These are phyloP conservation scores for Lepidocolaptes lacrymiger DNA, from an alignment of 2,797 vertebrate species.

Conservation along the genomic window DNA sequence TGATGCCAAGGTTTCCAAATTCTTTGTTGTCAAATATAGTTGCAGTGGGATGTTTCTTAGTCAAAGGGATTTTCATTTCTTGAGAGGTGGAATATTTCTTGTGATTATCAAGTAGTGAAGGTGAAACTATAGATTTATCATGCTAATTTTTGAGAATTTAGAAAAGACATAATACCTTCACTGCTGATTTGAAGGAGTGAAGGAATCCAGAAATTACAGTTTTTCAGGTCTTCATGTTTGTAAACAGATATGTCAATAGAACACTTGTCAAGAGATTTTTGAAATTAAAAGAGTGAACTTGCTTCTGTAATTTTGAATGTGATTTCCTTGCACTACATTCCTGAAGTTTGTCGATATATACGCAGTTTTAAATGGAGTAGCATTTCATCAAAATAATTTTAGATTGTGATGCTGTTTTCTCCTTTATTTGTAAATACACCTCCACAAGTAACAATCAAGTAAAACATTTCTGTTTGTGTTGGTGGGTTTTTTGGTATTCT, in stretches of 20 bases:
- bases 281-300: background rate
- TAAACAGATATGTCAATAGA: background rate
- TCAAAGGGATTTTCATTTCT: background rate
- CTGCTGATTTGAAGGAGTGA: background rate
- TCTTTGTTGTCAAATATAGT: background rate
- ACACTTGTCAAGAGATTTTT: background rate
- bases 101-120: background rate
- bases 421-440: background rate
- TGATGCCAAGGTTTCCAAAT: background rate
- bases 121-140: background rate
- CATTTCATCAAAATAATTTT: background rate
- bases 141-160: background rate
- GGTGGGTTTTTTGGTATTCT: background rate
- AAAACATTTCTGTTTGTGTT: background rate
- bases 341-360: background rate
- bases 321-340: background rate
- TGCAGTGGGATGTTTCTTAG: background rate
- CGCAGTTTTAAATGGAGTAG: background rate
- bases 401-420: background rate
- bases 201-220: background rate
- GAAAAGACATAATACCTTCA: background rate
- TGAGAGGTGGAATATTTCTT: background rate
- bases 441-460: background rate
- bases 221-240: background rate
- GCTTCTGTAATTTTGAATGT: background rate